Evolutionary conservation across 2,888 invertebrate species (phyloP), one percentile per base, ranked within the genome.

Genomic region (Chrysina gloriosa): DNA sequence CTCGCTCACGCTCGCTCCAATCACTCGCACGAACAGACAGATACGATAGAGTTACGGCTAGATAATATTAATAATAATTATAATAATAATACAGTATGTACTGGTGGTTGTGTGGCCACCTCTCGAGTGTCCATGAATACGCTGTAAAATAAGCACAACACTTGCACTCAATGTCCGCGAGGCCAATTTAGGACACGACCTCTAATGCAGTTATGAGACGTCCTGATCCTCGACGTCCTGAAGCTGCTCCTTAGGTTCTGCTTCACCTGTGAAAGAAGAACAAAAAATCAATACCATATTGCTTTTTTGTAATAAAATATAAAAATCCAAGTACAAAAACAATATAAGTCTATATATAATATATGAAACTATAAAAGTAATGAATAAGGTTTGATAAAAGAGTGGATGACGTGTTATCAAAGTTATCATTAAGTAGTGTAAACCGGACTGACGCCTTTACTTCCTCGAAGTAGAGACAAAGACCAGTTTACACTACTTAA

Each of bases 211-310:
- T 95, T 95, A 95, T 92, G 95, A 95, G 86, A 95, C 95, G 87
- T 96, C 96, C 86, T 96, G 95, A 85, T 95, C 95, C 85, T 96
- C 96, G 82, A 92, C 94, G 85, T 96, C 96, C 85, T 95, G 94
- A 84, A 94, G 89, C 85, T 92, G 92, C 85, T 94, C 94, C 86
- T 95, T 95, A 81, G 92, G 93, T 86, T 96, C 95, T 75, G 92
- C 91, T 83, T 95, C 95, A 82, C 92, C 95, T 94, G 85, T 29
- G 87, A 86, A 52, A 69, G 72, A 72, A 50, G 50, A 31, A 25
- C 6, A 42, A 65, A 19, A 1, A 36, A 36, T 4, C 11, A 11
- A 11, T 19, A 0, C 2, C n/a, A 34, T 2, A 34, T 34, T n/a
- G 1, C 2, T 2, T 34, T 34, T 34, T 34, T 34, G n/a, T 34